These are phyloP conservation scores for Crocuta crocuta DNA, from an alignment of 2,113 vertebrate species.

Conservation along the genomic window DNA sequence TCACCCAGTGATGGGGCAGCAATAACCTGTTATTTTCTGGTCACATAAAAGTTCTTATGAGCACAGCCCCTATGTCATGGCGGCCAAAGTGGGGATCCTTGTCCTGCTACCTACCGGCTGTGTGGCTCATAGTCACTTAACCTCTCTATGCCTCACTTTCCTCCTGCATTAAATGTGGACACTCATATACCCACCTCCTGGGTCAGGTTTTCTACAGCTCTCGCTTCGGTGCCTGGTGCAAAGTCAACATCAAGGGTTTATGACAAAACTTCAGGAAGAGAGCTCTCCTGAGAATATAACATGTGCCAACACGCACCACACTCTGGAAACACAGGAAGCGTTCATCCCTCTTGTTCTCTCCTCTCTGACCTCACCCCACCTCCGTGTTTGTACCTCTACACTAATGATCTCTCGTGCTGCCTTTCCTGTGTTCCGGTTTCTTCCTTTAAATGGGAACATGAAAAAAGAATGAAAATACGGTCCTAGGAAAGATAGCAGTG, in stretches of 20 bases:
- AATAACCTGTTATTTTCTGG: not conserved
- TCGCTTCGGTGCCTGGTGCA: not conserved
- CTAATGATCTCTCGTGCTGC: not conserved
- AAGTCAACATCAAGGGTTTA: not conserved
- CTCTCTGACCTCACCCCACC: not conserved
- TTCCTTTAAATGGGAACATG: constrained; percentile 35
- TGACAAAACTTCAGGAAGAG: not conserved
- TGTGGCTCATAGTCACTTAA: not conserved
- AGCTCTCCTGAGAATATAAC: not conserved
- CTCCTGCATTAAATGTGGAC: not conserved
- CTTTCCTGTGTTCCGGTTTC: not conserved
- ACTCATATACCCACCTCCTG: not conserved
- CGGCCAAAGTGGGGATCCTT: not conserved
- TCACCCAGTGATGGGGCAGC: not conserved
- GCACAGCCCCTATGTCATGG: not conserved
- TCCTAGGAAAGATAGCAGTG: not conserved
- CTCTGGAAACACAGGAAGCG: not conserved
- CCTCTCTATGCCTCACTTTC: constrained; percentile 9
- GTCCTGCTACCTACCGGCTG: not conserved
- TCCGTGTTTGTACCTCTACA: not conserved
- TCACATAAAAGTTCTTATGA: not conserved
- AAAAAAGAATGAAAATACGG: not conserved
- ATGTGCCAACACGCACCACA: not conserved
- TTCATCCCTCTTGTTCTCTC: not conserved
- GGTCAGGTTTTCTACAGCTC: not conserved